A percentile compares a stretch with the other conserved stretches of the same genome.
These are phyloP conservation scores for Varanus komodoensis DNA, from an alignment of 2,113 vertebrate species.

Conservation along the genomic window DNA sequence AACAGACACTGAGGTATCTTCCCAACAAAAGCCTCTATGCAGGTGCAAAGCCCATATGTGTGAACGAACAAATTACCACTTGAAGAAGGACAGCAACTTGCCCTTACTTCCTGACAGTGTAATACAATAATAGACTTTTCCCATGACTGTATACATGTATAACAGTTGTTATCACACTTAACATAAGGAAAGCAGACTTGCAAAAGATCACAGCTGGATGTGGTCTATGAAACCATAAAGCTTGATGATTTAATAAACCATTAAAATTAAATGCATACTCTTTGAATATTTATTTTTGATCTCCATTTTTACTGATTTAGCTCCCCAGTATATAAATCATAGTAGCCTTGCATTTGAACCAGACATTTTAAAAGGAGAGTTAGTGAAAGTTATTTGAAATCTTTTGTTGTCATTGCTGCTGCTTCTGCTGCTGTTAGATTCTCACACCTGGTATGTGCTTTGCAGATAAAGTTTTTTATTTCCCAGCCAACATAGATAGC, in stretches of 20 bases:
- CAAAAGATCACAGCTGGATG: neutral
- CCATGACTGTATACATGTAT: neutral
- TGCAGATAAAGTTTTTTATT: neutral
- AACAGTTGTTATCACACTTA: neutral
- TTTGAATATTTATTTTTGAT: neutral
- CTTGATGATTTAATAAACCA: neutral
- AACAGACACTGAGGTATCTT: too few species aligned
- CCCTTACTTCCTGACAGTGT: neutral
- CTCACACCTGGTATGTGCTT: neutral
- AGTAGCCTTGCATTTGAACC: neutral
- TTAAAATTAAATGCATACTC: too few species aligned
- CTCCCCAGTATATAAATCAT: neutral
- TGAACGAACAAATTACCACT: too few species aligned
- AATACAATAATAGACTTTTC: neutral
- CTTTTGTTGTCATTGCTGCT: neutral
- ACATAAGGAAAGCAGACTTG: slow-evolving; percentile 3
- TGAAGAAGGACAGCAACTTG: too few species aligned
- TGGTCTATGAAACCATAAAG: neutral
- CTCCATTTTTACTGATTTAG: neutral
- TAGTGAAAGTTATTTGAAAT: neutral
- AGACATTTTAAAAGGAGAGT: neutral
- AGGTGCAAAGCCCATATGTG: too few species aligned
- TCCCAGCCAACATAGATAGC: neutral
- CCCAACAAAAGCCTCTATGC: too few species aligned
- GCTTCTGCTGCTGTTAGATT: neutral